Conservation (phyloP, 2,888 invertebrate genomes). For the Pogonocherus hispidulus region DNA sequence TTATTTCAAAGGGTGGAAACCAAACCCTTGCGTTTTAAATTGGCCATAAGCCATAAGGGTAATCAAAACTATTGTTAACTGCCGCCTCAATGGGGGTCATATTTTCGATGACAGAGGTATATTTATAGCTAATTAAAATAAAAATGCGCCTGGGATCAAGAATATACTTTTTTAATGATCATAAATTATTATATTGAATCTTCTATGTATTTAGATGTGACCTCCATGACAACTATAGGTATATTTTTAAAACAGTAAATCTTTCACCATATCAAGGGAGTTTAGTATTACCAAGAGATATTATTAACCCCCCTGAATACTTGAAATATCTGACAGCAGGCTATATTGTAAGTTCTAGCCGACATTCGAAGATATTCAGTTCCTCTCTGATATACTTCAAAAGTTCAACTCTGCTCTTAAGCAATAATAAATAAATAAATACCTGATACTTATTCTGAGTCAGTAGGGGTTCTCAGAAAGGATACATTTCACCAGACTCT, state of each 20-base stretch:
- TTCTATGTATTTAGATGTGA: too few species aligned
- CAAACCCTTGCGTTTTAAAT: constrained; percentile 30
- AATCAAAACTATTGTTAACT: constrained; percentile 28
- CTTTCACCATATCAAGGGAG: too few species aligned
- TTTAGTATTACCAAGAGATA: too few species aligned
- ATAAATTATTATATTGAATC: too few species aligned
- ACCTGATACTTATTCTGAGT: not conserved
- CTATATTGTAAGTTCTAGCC: not conserved
- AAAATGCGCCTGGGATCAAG: not conserved
- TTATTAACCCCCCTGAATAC: too few species aligned
- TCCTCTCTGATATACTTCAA: not conserved
- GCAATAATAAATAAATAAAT: not conserved
- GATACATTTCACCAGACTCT: too few species aligned
- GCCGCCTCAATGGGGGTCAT: constrained; percentile 19
- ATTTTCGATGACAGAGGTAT: constrained; percentile 19
- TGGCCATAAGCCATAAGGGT: constrained; percentile 31
- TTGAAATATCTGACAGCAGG: too few species aligned
- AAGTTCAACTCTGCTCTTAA: not conserved
- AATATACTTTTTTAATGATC: not conserved
- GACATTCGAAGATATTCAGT: not conserved
- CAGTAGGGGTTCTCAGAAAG: not conserved
- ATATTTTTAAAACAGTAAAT: too few species aligned
- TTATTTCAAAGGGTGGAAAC: constrained; percentile 19
- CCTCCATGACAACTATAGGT: too few species aligned
- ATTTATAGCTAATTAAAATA: constrained; percentile 19